Evolutionary conservation across 2,888 invertebrate genomes (phyloP), one percentile per base, ranked within the genome.

Genomic region (Macaria notata): DNA sequence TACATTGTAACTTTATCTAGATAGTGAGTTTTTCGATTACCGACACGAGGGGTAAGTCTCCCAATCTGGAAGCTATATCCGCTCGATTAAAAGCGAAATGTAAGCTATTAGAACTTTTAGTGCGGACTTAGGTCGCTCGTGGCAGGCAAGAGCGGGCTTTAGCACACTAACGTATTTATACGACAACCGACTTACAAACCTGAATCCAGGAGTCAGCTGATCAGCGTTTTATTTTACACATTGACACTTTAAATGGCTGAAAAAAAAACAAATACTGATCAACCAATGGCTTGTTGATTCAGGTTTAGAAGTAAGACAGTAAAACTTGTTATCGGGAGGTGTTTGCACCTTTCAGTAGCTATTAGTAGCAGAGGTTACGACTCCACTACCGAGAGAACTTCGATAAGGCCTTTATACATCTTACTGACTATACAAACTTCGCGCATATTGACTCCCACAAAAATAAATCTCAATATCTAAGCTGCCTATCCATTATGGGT

Each of bases 121-220:
- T 66, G 67, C 65, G 65, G 52, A 56, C 47, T 59, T 57, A 50
- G 72, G 73, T 76, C 70, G 71, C 71, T 64, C 61, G 67, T 73
- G 65, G 69, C 68, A 75, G 81, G 81, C 81, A 79, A 81, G 80
- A 79, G 69, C 72, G 66, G 81, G 79, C 80, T 73, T 68, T 67
- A 43, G 48, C 46, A 54, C 29, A 50, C 48, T 51, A 48, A 71
- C 63, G 57, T 66, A 64, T 63, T 57, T 56, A 50, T 51, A 50
- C 33, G 19, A 19, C 19, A 19, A 19, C 2, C 19, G 19, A 19
- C 19, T 19, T 19, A 19, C 19, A 19, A 19, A 19, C 19, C 19
- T 19, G 19, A 19, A 19, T 19, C 19, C 19, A 19, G 19, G 19
- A 19, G 19, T 19, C 2, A 1, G 19, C 19, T 19, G 19, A 19